Evolutionary conservation across 2,888 invertebrate genomes (phyloP).

Genomic region (Stegophylla sp.): DNA sequence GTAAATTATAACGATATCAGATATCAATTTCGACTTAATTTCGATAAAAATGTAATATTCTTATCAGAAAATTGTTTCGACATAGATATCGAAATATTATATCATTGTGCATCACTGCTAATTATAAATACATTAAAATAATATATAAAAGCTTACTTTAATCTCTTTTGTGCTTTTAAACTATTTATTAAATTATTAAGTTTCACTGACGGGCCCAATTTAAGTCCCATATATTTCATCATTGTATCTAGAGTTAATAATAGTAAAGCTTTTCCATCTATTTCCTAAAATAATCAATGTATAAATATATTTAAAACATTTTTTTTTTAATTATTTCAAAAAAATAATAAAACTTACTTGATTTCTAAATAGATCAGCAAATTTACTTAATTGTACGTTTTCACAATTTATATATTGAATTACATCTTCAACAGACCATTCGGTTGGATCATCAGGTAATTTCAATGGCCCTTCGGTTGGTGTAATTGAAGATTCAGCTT

Average conservation of each 20-base stretch:
- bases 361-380: constrained; percentile 90
- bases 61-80: no score
- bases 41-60: no score
- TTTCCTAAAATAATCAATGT: constrained; percentile 78
- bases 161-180: constrained; percentile 69
- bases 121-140: no score
- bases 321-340: constrained; percentile 15
- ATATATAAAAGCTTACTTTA: constrained; percentile 3
- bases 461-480: constrained; percentile 64
- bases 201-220: constrained; percentile 95
- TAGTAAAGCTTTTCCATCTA: constrained; percentile 94
- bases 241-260: constrained; percentile 96
- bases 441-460: constrained; percentile 71
- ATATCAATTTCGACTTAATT: no score
- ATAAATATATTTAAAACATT: constrained; percentile 19
- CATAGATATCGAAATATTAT: no score
- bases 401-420: constrained; percentile 87
- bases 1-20: no score
- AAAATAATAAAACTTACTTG: constrained; percentile 76
- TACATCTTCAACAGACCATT: constrained; percentile 95
- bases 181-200: constrained; percentile 92
- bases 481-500: constrained; percentile 69
- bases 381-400: constrained; percentile 82
- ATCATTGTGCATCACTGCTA: no score
- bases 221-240: constrained; percentile 99